A percentile compares a stretch with the other conserved stretches of the same genome.
These are phyloP conservation scores for Champsocephalus esox DNA, from an alignment of 2,797 vertebrate species.

Conservation along the genomic window DNA sequence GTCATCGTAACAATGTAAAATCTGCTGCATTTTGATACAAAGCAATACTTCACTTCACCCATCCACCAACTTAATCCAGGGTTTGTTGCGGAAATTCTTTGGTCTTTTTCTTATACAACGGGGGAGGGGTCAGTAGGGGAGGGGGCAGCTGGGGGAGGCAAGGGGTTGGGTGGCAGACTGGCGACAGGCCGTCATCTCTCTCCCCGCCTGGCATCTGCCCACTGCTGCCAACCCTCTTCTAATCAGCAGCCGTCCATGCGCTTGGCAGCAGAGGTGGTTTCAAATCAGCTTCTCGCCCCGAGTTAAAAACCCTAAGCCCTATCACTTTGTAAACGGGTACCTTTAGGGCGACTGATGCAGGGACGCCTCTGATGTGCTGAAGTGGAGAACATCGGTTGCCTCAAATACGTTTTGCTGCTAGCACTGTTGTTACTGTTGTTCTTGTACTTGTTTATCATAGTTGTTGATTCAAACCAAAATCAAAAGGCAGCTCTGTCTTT, in stretches of 20 bases:
- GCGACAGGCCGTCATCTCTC: slow-evolving; percentile 80
- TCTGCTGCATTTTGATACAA: slow-evolving; percentile 57
- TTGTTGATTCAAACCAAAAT: slow-evolving; percentile 46
- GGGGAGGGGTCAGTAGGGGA: slow-evolving; percentile 62
- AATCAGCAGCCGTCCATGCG: slow-evolving; percentile 89
- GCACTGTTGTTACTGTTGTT: slow-evolving; percentile 71
- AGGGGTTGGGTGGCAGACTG: slow-evolving; percentile 77
- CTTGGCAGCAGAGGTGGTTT: slow-evolving; percentile 86
- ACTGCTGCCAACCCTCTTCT: slow-evolving; percentile 85
- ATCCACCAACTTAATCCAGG: slow-evolving; percentile 12
- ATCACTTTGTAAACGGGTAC: slow-evolving; percentile 87
- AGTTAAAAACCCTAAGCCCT: slow-evolving; percentile 86
- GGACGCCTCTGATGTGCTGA: slow-evolving; percentile 82
- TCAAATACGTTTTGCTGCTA: slow-evolving; percentile 70
- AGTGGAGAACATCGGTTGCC: slow-evolving; percentile 81
- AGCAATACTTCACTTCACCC: slow-evolving; percentile 25
- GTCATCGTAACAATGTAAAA: slow-evolving; percentile 42
- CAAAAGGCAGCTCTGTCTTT: slow-evolving; percentile 72
- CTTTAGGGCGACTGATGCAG: slow-evolving; percentile 81
- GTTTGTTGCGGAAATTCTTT: slow-evolving; percentile 70
- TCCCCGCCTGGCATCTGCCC: slow-evolving; percentile 82
- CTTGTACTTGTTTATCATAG: slow-evolving; percentile 63
- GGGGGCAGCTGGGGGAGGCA: slow-evolving; percentile 40
- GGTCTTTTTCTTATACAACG: slow-evolving; percentile 58
- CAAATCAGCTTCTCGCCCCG: slow-evolving; percentile 84